Percentiles rank a stretch among this genome's conserved stretches.
Conservation (phyloP, 2,888 invertebrate genomes). For the Drosophila cognata region DNA sequence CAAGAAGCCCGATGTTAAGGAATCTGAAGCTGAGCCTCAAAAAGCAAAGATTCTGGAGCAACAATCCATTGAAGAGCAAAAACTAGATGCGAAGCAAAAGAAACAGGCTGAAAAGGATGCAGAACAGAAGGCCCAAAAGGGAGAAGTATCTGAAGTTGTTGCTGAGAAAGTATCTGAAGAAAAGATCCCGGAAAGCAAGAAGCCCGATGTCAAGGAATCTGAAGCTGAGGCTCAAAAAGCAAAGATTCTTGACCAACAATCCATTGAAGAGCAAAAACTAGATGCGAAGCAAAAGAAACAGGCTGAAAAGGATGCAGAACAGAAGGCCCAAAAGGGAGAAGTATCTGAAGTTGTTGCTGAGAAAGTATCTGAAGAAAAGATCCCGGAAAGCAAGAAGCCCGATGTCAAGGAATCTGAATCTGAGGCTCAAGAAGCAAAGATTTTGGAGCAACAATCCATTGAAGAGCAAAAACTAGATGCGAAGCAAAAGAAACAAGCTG, state of each 20-base stretch:
- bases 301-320: neutral
- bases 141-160: no score
- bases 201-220: neutral
- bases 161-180: neutral
- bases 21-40: neutral
- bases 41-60: neutral
- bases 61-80: neutral
- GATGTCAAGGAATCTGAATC: neutral
- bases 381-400: neutral
- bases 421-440: neutral
- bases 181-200: neutral
- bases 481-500: neutral
- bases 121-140: no score
- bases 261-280: conserved; percentile 3
- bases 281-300: conserved; percentile 27
- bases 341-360: neutral
- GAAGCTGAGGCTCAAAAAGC: conserved; percentile 9
- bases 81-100: neutral
- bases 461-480: neutral
- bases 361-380: neutral
- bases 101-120: no score
- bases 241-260: conserved; percentile 10
- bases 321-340: neutral
- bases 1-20: conserved; percentile 5
- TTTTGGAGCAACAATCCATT: fast-evolving